phyloP scores from a whole-genome alignment of 1,140 invertebrate genomes.

The Drosophila pandora region DNA sequence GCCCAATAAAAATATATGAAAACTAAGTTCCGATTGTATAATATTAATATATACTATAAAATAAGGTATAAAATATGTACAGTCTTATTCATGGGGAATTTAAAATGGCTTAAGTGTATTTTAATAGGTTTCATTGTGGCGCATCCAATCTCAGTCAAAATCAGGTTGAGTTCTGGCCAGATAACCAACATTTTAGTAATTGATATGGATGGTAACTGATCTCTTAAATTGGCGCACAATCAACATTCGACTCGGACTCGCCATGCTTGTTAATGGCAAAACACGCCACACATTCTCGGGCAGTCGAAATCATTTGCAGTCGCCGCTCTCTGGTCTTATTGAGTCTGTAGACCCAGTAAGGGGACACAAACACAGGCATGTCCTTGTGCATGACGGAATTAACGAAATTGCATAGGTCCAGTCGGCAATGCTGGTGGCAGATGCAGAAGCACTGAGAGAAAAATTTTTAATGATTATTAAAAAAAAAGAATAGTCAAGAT shows the following conservation, averaged over 20 bases:
- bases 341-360: conserved; percentile 45
- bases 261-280: conserved; percentile 46
- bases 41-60: too few species aligned
- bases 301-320: conserved; percentile 37
- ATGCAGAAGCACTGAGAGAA: not conserved
- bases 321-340: conserved; percentile 42
- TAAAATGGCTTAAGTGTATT: too few species aligned
- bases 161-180: conserved; percentile 2
- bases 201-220: conserved; percentile 24
- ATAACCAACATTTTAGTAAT: conserved; percentile 26
- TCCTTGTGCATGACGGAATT: conserved; percentile 65
- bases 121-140: too few species aligned
- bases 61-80: too few species aligned
- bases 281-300: conserved; percentile 7
- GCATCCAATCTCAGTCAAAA: not conserved
- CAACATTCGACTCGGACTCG: conserved; percentile 17
- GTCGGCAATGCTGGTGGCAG: conserved; percentile 33
- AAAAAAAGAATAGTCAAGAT: too few species aligned
- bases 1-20: too few species aligned
- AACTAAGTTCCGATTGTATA: too few species aligned
- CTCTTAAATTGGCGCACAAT: conserved; percentile 17
- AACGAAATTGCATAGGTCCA: conserved; percentile 53
- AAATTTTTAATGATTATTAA: not conserved
- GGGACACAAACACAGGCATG: conserved; percentile 31
- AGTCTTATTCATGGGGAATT: too few species aligned